Evolutionary conservation across 2,888 invertebrate genomes (phyloP).

Genomic region (Crocallis elinguaria): DNA sequence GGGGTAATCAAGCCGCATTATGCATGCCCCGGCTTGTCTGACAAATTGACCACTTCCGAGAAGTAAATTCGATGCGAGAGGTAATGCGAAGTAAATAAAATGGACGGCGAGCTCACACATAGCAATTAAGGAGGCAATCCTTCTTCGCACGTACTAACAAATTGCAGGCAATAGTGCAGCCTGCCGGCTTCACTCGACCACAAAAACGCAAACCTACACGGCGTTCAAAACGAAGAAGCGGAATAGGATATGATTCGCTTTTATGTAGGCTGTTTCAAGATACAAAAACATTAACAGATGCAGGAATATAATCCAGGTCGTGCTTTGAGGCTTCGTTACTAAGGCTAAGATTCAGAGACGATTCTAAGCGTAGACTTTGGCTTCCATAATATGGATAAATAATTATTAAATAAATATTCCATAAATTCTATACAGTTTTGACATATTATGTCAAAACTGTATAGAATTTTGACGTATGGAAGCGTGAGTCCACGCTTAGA

Average conservation of each 20-base stretch:
- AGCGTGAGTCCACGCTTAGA: too few relatives aligned
- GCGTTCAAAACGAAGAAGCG: slow-evolving; percentile 22
- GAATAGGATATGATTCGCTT: slow-evolving; percentile 3
- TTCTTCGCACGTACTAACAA: slow-evolving; percentile 78
- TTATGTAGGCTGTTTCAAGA: slow-evolving; percentile 1
- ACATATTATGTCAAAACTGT: too few relatives aligned
- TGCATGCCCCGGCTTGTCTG: slow-evolving; percentile 46
- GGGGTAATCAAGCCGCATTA: slow-evolving; percentile 50
- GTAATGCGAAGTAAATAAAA: slow-evolving; percentile 56
- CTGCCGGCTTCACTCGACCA: slow-evolving; percentile 41
- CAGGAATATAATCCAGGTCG: slow-evolving; percentile 1
- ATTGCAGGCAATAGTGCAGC: slow-evolving; percentile 65
- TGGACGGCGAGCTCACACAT: slow-evolving; percentile 44
- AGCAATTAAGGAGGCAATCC: slow-evolving; percentile 74
- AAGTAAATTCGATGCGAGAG: slow-evolving; percentile 55
- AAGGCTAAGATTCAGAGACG: too few relatives aligned
- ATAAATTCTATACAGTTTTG: too few relatives aligned
- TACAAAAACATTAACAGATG: background rate
- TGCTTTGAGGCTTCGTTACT: slow-evolving; percentile 3
- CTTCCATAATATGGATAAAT: too few relatives aligned
- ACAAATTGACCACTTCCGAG: slow-evolving; percentile 65
- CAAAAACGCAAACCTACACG: slow-evolving; percentile 32
- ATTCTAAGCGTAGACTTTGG: too few relatives aligned
- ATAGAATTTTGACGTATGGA: too few relatives aligned
- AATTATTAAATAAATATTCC: too few relatives aligned